A percentile compares a stretch with the other conserved stretches of the same genome.
Evolutionary conservation across 1,140 invertebrate genomes (phyloP).

Genomic region (Phymastichus coffea): DNA sequence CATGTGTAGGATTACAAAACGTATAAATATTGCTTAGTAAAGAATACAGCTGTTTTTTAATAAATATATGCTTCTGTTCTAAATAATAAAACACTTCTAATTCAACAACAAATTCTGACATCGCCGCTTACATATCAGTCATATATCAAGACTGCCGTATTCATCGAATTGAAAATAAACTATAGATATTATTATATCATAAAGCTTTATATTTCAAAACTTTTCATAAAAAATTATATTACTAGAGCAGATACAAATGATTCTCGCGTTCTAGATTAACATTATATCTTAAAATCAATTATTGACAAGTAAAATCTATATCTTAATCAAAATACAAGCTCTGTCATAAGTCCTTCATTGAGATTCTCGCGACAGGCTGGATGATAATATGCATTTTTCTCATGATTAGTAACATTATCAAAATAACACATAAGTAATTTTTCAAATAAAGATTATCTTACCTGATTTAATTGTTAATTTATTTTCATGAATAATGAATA

Average conservation of each 20-base stretch:
- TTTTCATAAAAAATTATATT: slow-evolving; percentile 4
- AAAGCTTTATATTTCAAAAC: slow-evolving; percentile 11
- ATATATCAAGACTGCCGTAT: slow-evolving; percentile 9
- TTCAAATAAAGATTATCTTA: too few species aligned
- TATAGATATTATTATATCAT: not conserved
- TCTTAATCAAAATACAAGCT: not conserved
- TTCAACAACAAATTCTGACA: slow-evolving; percentile 26
- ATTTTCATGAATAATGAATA: too few species aligned
- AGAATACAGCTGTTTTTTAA: slow-evolving; percentile 37
- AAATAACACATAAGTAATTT: too few species aligned
- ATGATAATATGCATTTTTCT: too few species aligned
- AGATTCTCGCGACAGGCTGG: slow-evolving; percentile 15
- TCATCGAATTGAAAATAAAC: slow-evolving; percentile 14
- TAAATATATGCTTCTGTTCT: slow-evolving; percentile 30
- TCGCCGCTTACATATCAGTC: slow-evolving; percentile 18
- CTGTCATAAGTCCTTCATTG: not conserved
- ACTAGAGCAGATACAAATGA: not conserved
- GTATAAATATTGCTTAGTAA: slow-evolving; percentile 47
- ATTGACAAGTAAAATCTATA: slow-evolving; percentile 14
- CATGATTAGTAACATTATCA: too few species aligned
- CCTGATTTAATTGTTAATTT: too few species aligned
- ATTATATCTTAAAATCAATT: not conserved
- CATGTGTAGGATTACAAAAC: slow-evolving; percentile 44
- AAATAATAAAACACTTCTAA: slow-evolving; percentile 24
- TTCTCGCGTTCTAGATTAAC: slow-evolving; percentile 13